Conservation (phyloP, 30 jellyfish, hydroid and myxozoan genomes). For the Hydractinia symbiolongicarpus region DNA sequence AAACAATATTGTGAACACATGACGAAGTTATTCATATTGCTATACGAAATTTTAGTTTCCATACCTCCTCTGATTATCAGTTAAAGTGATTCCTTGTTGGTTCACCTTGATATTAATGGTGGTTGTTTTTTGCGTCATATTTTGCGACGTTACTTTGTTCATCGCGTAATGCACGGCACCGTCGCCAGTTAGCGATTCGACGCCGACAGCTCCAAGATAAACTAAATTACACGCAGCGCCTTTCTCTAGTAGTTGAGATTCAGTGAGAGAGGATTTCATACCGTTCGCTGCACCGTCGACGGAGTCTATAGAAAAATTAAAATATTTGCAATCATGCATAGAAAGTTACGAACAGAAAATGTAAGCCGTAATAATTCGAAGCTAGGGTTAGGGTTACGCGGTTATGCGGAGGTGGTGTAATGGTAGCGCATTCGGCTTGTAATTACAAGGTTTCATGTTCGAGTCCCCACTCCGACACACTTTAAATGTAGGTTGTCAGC, state of each 20-base stretch:
- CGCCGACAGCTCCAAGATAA: conserved; percentile 77
- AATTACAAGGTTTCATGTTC: no score
- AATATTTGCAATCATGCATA: background rate
- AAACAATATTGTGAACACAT: background rate
- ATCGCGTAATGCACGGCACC: conserved; percentile 90
- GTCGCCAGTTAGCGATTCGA: conserved; percentile 88
- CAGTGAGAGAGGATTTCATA: conserved; percentile 37
- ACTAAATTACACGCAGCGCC: conserved; percentile 93
- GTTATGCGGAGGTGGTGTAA: no score
- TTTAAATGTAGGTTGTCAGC: no score
- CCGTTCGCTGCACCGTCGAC: conserved; percentile 54
- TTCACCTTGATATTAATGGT: conserved; percentile 74
- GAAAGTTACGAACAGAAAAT: no score
- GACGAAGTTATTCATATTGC: background rate
- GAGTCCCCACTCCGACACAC: no score
- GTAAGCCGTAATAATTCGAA: no score
- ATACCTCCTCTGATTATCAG: conserved; percentile 83
- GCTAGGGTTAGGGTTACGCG: no score
- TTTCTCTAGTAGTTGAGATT: conserved; percentile 57
- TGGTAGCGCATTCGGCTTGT: no score
- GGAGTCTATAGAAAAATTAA: conserved; percentile 32
- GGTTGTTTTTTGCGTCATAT: conserved; percentile 52
- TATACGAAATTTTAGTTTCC: background rate
- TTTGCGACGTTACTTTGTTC: conserved; percentile 48
- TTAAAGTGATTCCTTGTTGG: conserved; percentile 81